Conservation (phyloP, 2,888 invertebrate genomes). For the Adineta ricciae region DNA sequence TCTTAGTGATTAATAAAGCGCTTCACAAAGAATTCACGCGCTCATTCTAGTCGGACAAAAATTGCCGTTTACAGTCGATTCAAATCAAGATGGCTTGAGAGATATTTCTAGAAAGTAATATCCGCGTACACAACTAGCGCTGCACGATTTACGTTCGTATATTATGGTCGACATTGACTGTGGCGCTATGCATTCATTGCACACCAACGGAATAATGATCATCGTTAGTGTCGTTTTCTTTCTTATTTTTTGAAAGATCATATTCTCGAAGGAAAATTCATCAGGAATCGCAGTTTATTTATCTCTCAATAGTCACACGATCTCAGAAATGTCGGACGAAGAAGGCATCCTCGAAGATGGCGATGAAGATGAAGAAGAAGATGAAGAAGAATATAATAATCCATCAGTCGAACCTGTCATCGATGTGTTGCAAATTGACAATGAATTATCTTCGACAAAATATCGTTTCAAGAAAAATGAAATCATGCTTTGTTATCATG, state of each 20-base stretch:
- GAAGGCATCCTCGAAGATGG: background rate
- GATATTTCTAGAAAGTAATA: too few relatives aligned
- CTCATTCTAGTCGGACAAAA: too few relatives aligned
- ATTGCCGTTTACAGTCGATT: too few relatives aligned
- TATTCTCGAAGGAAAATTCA: background rate
- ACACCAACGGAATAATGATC: background rate
- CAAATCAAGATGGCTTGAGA: too few relatives aligned
- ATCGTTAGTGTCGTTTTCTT: background rate
- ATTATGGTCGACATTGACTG: background rate
- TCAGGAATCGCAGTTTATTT: too few relatives aligned
- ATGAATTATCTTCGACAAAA: background rate
- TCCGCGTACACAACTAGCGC: too few relatives aligned
- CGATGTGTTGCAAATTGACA: background rate
- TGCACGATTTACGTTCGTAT: too few relatives aligned
- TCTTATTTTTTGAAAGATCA: background rate
- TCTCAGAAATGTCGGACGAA: background rate
- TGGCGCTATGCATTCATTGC: background rate
- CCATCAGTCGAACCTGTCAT: background rate
- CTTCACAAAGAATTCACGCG: background rate
- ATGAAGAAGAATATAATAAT: background rate
- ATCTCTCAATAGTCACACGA: background rate
- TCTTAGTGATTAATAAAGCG: background rate
- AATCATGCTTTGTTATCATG: background rate
- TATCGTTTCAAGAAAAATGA: constrained; percentile 4
- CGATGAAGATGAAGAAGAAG: background rate